A percentile compares a stretch with the other conserved stretches of the same genome.
phyloP scores from a whole-genome alignment of 2,888 invertebrate species.

The Corythucha ciliata region DNA sequence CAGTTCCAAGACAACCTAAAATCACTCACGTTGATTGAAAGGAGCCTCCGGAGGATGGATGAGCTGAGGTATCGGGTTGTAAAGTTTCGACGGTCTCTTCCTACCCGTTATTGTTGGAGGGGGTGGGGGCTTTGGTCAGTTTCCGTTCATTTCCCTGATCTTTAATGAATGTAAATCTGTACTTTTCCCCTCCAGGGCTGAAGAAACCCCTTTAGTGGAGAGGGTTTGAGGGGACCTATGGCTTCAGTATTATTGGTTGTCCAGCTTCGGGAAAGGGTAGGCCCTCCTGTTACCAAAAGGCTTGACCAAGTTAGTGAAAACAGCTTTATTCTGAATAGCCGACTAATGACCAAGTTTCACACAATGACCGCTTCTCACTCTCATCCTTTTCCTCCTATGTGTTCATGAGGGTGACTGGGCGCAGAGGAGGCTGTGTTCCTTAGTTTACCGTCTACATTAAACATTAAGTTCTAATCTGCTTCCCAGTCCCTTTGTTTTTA shows the following conservation, averaged over 20 bases:
- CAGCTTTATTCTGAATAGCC: constrained; percentile 7
- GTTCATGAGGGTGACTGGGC: no score
- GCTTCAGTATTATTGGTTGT: constrained; percentile 1
- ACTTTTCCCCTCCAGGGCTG: not conserved
- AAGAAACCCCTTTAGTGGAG: not conserved
- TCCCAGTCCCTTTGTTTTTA: constrained; percentile 1
- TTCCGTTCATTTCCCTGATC: no score
- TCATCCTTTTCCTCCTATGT: not conserved
- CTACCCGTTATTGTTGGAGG: no score
- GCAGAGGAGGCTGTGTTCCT: no score
- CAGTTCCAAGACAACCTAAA: no score
- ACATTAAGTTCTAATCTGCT: not conserved
- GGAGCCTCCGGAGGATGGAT: not conserved
- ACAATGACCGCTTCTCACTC: constrained; percentile 3
- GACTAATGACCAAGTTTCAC: constrained; percentile 3
- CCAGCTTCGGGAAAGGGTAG: not conserved
- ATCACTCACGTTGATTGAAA: constrained; percentile 5
- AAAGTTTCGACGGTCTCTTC: no score
- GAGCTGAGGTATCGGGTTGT: no score
- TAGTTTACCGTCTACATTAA: constrained; percentile 6
- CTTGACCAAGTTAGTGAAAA: constrained; percentile 5
- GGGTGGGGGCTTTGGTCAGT: not conserved
- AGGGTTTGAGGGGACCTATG: no score
- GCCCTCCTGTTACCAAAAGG: no score
- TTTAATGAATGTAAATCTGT: constrained; percentile 3